phyloP scores from a whole-genome alignment of 2,113 vertebrate genomes.

The Oenanthe melanoleuca region DNA sequence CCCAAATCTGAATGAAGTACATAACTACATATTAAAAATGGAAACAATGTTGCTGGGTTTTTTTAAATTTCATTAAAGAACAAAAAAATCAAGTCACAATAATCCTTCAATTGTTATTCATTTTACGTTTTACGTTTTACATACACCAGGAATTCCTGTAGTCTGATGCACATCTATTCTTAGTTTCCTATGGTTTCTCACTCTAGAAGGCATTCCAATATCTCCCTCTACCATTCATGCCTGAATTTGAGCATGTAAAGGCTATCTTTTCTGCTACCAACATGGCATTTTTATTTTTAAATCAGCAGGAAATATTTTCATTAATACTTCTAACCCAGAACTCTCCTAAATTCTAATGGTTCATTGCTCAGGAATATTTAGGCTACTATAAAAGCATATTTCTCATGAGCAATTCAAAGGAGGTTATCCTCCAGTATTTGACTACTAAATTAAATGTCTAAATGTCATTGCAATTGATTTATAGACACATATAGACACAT shows the following conservation, averaged over 20 bases:
- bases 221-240: neutral
- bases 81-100: neutral
- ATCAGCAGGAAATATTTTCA: neutral
- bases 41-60: neutral
- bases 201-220: neutral
- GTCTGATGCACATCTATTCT: neutral
- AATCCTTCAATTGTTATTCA: neutral
- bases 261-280: neutral
- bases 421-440: neutral
- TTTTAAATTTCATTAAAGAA: neutral
- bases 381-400: neutral
- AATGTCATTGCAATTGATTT: neutral
- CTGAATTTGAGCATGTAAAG: neutral
- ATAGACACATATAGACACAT: neutral
- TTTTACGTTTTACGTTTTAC: neutral
- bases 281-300: neutral
- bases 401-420: neutral
- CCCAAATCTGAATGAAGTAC: neutral
- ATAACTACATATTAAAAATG: neutral
- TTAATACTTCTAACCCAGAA: neutral
- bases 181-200: neutral
- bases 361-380: neutral
- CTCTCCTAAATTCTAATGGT: neutral
- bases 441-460: neutral
- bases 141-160: neutral